phyloP scores from a whole-genome alignment of 2,888 invertebrate species.

The Drosophila leonis region DNA sequence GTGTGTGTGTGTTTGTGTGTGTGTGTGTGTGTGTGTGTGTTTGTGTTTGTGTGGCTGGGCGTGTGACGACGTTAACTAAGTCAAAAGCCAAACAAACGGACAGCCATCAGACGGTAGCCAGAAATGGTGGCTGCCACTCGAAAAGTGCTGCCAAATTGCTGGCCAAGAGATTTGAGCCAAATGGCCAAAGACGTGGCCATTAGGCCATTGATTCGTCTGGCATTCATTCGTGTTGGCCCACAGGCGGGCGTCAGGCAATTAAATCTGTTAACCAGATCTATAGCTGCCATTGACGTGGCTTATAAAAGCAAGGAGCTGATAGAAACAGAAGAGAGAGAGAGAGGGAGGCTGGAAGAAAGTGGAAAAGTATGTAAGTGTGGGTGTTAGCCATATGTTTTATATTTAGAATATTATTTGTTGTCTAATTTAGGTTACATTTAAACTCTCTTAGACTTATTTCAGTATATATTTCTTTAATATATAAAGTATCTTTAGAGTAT shows the following conservation, averaged over 20 bases:
- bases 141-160: conserved; percentile 51
- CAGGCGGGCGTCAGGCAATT: conserved; percentile 51
- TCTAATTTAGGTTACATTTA: too few relatives aligned
- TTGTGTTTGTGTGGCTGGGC: conserved; percentile 33
- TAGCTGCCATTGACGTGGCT: conserved; percentile 15
- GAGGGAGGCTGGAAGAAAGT: background rate
- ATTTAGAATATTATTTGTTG: background rate
- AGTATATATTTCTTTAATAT: background rate
- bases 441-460: background rate
- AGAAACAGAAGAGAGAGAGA: background rate
- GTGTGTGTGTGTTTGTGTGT: conserved; percentile 27
- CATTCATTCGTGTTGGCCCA: conserved; percentile 61
- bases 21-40: conserved; percentile 13
- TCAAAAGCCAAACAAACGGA: conserved; percentile 77
- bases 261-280: conserved; percentile 36
- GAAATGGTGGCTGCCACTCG: conserved; percentile 54
- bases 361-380: background rate
- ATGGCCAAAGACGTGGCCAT: conserved; percentile 48
- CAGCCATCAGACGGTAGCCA: conserved; percentile 81
- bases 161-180: conserved; percentile 43
- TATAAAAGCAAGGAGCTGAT: background rate
- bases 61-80: conserved; percentile 68
- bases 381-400: background rate
- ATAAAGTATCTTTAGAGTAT: background rate
- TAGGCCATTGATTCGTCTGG: conserved; percentile 34